These are phyloP conservation scores for Echeneis naucrates DNA, from an alignment of 2,797 vertebrate species.

Conservation along the genomic window DNA sequence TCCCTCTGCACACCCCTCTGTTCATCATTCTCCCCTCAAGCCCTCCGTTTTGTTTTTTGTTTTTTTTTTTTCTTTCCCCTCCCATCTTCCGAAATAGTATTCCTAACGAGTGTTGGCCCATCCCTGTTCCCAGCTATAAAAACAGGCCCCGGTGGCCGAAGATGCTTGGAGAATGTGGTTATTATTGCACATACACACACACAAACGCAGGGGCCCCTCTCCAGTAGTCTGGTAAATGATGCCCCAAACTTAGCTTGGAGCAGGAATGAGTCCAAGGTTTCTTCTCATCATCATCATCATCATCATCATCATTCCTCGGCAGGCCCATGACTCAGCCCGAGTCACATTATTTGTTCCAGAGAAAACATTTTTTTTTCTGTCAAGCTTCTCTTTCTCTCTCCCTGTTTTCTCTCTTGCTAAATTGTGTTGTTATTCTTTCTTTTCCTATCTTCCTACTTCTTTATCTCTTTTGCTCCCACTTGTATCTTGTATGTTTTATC, in stretches of 20 bases:
- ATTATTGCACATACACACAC: constrained; percentile 81
- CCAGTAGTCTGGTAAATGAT: constrained; percentile 87
- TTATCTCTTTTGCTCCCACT: constrained; percentile 60
- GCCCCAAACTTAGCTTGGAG: constrained; percentile 85
- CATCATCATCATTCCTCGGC: constrained; percentile 84
- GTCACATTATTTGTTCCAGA: constrained; percentile 89
- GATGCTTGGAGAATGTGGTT: constrained; percentile 89
- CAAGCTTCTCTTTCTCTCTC: constrained; percentile 52
- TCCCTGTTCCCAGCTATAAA: constrained; percentile 87
- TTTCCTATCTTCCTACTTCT: constrained; percentile 66
- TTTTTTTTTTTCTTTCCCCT: constrained; percentile 54
- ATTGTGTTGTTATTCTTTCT: constrained; percentile 66
- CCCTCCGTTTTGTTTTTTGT: constrained; percentile 52
- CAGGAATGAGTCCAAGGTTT: constrained; percentile 83
- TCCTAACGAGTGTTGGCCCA: constrained; percentile 81
- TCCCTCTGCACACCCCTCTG: constrained; percentile 66
- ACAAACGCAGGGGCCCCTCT: constrained; percentile 75
- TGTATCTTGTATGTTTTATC: too few species aligned
- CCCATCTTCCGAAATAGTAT: constrained; percentile 82
- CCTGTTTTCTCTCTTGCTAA: constrained; percentile 65
- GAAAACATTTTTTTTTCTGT: constrained; percentile 82
- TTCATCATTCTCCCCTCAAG: constrained; percentile 68
- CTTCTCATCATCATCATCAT: constrained; percentile 85
- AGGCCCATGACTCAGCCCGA: constrained; percentile 85
- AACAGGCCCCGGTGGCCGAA: constrained; percentile 85